Percentiles rank a stretch among this genome's conserved stretches.
These are phyloP conservation scores for Ariolimax columbianus DNA, from an alignment of 2,888 invertebrate genomes.

Conservation along the genomic window DNA sequence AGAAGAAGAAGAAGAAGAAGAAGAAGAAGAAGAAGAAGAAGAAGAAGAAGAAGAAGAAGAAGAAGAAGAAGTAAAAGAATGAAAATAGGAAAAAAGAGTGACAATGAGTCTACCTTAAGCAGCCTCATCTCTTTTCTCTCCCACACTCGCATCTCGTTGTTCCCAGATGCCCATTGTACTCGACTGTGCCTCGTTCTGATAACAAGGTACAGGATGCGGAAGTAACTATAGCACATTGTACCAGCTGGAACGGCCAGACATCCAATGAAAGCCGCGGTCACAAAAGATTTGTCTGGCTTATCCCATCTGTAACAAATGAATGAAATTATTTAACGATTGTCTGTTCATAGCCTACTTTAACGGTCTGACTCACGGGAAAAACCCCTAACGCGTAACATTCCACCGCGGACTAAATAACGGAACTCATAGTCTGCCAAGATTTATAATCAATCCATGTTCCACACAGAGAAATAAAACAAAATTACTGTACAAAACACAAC, in stretches of 20 bases:
- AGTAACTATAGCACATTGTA: constrained; percentile 55
- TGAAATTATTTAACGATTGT: no score
- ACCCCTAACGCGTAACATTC: no score
- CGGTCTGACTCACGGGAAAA: no score
- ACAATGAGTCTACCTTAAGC: constrained; percentile 44
- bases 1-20: background rate
- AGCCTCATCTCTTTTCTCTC: constrained; percentile 48
- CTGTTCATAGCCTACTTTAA: no score
- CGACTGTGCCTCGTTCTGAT: constrained; percentile 35
- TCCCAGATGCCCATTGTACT: constrained; percentile 34
- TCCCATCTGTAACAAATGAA: constrained; percentile 56
- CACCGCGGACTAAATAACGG: no score
- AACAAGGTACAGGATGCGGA: constrained; percentile 45
- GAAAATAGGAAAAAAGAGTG: constrained; percentile 7
- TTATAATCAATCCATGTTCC: no score
- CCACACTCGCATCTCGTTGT: constrained; percentile 32
- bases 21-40: background rate
- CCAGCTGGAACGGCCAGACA: constrained; percentile 53
- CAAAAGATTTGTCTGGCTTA: constrained; percentile 53
- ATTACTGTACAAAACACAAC: no score
- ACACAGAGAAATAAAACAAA: no score
- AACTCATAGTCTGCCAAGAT: no score
- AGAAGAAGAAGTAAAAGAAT: no score
- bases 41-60: background rate
- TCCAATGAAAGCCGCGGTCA: constrained; percentile 54